A percentile compares a stretch with the other conserved stretches of the same genome.
Conservation (phyloP, 30 jellyfish, hydroid and myxozoan genomes). For the Aurelia sp. region DNA sequence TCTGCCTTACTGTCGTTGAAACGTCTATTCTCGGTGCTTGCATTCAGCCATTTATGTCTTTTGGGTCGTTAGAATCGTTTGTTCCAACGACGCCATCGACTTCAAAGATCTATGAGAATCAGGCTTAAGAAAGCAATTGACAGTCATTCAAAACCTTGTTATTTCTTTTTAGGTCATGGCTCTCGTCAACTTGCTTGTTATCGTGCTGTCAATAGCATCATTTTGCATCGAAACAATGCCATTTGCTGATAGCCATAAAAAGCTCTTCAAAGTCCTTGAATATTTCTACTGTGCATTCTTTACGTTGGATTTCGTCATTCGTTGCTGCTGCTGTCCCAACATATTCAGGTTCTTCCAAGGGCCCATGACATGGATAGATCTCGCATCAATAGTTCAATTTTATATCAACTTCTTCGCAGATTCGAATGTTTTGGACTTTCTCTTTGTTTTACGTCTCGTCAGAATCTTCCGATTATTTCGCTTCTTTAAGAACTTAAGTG, state of each 20-base stretch:
- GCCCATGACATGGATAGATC: constrained; percentile 90
- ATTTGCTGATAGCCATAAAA: constrained; percentile 36
- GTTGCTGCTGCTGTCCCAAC: constrained; percentile 88
- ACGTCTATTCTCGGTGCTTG: too few relatives aligned
- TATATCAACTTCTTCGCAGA: constrained; percentile 82
- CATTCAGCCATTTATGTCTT: too few relatives aligned
- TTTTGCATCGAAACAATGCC: constrained; percentile 94
- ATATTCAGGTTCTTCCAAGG: constrained; percentile 69
- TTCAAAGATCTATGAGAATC: too few relatives aligned
- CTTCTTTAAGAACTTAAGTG: constrained; percentile 93
- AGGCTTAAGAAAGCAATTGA: too few relatives aligned
- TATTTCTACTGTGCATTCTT: constrained; percentile 92
- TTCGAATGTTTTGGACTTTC: constrained; percentile 76
- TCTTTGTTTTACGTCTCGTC: constrained; percentile 87
- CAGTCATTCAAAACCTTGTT: too few relatives aligned
- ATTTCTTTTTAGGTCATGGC: constrained; percentile 74
- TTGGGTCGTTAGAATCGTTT: too few relatives aligned
- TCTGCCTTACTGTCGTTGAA: too few relatives aligned
- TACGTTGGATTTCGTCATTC: constrained; percentile 83
- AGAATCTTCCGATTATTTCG: constrained; percentile 94
- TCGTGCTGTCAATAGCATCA: constrained; percentile 89
- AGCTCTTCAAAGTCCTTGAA: constrained; percentile 69
- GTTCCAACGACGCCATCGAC: too few relatives aligned
- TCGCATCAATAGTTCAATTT: constrained; percentile 87
- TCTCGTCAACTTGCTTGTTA: constrained; percentile 72